A percentile compares a stretch with the other conserved stretches of the same genome.
Evolutionary conservation across 2,888 invertebrate species (phyloP).

Genomic region (Drosophila basisetae): DNA sequence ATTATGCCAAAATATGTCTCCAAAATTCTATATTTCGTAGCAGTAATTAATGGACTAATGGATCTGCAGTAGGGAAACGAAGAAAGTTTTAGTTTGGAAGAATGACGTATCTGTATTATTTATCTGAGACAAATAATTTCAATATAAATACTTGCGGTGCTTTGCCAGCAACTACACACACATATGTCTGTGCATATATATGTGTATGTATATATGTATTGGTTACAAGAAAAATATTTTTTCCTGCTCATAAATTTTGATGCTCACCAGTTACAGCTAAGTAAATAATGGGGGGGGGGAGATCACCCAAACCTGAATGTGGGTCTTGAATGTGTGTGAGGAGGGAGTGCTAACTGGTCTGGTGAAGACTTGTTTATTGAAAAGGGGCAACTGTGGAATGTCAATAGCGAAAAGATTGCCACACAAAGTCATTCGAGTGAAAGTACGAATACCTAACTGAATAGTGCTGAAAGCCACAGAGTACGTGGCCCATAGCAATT

Average conservation of each 20-base stretch:
- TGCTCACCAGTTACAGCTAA: constrained; percentile 35
- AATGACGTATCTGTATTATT: neutral
- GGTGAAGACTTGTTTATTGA: constrained; percentile 31
- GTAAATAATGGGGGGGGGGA: neutral
- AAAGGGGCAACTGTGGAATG: constrained; percentile 29
- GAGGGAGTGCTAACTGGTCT: constrained; percentile 14
- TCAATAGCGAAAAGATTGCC: constrained; percentile 24
- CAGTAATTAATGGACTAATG: neutral
- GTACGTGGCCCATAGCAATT: constrained; percentile 26
- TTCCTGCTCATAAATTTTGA: constrained; percentile 42
- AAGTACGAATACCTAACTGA: constrained; percentile 28
- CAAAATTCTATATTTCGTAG: neutral
- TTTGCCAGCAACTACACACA: neutral
- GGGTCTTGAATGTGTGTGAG: neutral
- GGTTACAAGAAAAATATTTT: constrained; percentile 11
- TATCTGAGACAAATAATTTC: neutral
- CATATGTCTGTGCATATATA: no score
- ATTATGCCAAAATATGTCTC: neutral
- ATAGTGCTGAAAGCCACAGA: constrained; percentile 28
- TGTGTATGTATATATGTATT: neutral
- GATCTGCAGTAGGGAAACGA: no score
- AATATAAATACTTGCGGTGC: neutral
- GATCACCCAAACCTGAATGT: no score
- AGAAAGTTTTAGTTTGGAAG: neutral
- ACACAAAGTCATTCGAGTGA: constrained; percentile 29